Base-by-base conservation (phyloP, 2,113 vertebrate genomes). In the Brachypteracias leptosomus region DNA sequence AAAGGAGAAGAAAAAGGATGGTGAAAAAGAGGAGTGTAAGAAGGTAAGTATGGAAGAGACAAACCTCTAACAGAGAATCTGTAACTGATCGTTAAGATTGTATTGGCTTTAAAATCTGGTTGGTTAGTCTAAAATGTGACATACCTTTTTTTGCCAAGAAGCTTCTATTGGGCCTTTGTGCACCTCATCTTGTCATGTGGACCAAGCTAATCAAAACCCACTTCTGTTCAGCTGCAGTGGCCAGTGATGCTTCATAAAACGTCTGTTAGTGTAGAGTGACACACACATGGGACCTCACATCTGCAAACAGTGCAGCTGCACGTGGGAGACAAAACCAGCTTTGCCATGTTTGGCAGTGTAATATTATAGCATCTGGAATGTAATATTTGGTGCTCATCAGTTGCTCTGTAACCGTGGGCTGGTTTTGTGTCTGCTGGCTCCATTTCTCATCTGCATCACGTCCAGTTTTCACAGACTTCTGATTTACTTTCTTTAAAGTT, bases 11-110 rank as follows among this genome's bases (percentile, higher is more conserved):
- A 99, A 99, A 98, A 98, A 98, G 97, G 97, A 99, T 97, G 97
- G 98, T 92, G 97, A 99, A 97, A 98, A 99, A 98, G 98, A 99
- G 97, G 98, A 99, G 95, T 95, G 97, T 73, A 99, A 99, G 97
- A 99, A 99, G 95, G 99, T 98, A 70, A 96, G 83, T 85, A 11
- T 44, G 54, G 47, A 67, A 49, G 58, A 91, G 21, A 22, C 33
- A 88, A 25, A 46, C 31, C 10, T 71, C 18, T 66, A 54, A 42
- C 9, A 71, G 47, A 28, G 54, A 44, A 24, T 25, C 33, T 20
- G n/a, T n/a, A n/a, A 15, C 18, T 3, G n/a, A 9, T 19, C 15
- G 52, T 47, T 81, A n/a, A 51, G 72, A 35, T 47, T 44, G 8
- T 17, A 26, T 10, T 55, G 55, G n/a, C 28, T 67, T 65, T 57